Conservation (phyloP, 2,888 invertebrate genomes). For the Bibio marci region DNA sequence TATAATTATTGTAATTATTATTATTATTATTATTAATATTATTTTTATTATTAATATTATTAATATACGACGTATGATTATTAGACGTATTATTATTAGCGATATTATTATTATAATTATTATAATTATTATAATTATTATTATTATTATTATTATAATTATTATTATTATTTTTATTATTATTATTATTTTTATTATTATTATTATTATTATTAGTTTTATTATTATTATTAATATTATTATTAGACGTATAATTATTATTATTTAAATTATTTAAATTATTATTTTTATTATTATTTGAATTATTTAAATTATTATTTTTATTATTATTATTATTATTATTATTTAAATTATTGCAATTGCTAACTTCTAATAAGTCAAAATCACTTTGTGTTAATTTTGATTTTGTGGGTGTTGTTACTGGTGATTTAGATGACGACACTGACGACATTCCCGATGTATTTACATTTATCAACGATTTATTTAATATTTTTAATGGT, state of each 20-base stretch:
- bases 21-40: too few relatives aligned
- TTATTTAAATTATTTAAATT: slow-evolving; percentile 5
- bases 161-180: slow-evolving; percentile 10
- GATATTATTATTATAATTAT: too few relatives aligned
- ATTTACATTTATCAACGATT: too few relatives aligned
- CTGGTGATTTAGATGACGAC: too few relatives aligned
- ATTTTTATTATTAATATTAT: too few relatives aligned
- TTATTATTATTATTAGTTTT: neutral
- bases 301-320: slow-evolving; percentile 4
- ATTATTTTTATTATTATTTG: slow-evolving; percentile 4
- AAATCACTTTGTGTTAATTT: slow-evolving; percentile 15
- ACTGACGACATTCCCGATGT: too few relatives aligned
- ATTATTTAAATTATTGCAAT: slow-evolving; percentile 3
- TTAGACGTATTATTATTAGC: too few relatives aligned
- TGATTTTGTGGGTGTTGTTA: slow-evolving; percentile 19
- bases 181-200: neutral
- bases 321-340: slow-evolving; percentile 6
- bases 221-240: neutral
- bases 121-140: too few relatives aligned
- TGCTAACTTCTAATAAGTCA: slow-evolving; percentile 10
- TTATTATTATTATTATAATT: too few relatives aligned
- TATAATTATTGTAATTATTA: too few relatives aligned
- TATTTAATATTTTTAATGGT: too few relatives aligned
- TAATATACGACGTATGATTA: too few relatives aligned
- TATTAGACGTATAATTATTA: slow-evolving; percentile 5